Base-by-base conservation (phyloP, 2,888 invertebrate species). In the Drosophila multiciliata region DNA sequence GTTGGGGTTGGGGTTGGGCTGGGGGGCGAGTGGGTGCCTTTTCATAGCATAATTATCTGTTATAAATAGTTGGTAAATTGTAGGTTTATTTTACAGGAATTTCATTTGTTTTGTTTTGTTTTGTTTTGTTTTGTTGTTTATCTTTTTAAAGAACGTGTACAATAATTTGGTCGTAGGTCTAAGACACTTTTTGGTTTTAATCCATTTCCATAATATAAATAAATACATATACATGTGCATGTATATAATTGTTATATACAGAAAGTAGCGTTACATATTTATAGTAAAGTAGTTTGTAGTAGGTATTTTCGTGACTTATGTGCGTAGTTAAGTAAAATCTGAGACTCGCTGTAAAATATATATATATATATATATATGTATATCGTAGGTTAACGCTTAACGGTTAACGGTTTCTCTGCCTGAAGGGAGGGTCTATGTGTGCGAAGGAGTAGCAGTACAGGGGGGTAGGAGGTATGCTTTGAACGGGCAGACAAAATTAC, bases 291-390 rank as follows among this genome's bases (percentile, higher is more conserved):
- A 69, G 64, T 45, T 23, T 45, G 23, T 77, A 77, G 54, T 75
- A 71, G 70, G 78, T 80, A 78, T 76, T 82, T 67, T 76, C 86
- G 83, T 80, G 85, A 72, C 85, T 85, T 85, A 86, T 87, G 89
- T 87, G 88, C 87, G 82, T 88, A 88, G 78, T 87, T 83, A 88
- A 87, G 88, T 88, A 83, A 86, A 88, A 83, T 86, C 89, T 87
- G 88, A 87, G 87, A 87, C 87, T 87, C 87, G 83, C 82, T 83
- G 86, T 82, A 83, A 84, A 75, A 70, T 73, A 78, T 72, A 53
- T 23, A 20, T 42, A 20, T 42, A 63, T 69, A 75, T 42, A 20
- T 73, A 78, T 72, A 77, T 71, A 54, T 80, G 78, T 69, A 52
- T 67, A 70, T 74, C 54, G 49, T 59, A 57, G 69, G 71, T 69